A percentile compares a stretch with the other conserved stretches of the same genome.
These are phyloP conservation scores for Myotis myotis DNA, from an alignment of 2,797 vertebrate genomes.

Conservation along the genomic window DNA sequence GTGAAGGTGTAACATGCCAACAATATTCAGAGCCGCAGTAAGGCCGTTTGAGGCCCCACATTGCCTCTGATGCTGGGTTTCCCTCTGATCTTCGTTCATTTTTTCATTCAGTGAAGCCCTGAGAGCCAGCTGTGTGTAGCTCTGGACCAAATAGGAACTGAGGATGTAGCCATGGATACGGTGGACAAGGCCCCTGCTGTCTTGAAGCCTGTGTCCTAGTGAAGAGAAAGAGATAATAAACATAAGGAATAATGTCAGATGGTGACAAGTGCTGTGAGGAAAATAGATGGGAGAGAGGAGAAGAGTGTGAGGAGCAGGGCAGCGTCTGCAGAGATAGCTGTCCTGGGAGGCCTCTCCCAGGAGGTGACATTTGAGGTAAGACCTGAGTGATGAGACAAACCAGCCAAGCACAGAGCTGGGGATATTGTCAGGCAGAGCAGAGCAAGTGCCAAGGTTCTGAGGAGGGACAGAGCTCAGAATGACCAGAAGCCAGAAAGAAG, in stretches of 20 bases:
- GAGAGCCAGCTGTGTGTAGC: neutral
- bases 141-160: neutral
- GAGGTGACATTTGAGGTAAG: neutral
- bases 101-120: neutral
- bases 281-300: neutral
- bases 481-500: neutral
- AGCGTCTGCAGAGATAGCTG: neutral
- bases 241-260: neutral
- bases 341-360: neutral
- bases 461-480: no score
- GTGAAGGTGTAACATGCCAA: fast-evolving
- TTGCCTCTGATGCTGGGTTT: neutral
- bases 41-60: fast-evolving
- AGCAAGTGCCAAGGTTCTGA: neutral
- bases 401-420: neutral
- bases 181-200: neutral
- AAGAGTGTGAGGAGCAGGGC: neutral
- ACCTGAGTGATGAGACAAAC: neutral
- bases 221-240: neutral
- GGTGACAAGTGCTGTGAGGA: fast-evolving
- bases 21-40: fast-evolving
- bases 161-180: neutral
- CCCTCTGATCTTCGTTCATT: neutral
- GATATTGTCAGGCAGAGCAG: neutral
- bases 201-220: neutral